Base-by-base conservation (phyloP, 2,113 vertebrate species). In the Solea senegalensis region DNA sequence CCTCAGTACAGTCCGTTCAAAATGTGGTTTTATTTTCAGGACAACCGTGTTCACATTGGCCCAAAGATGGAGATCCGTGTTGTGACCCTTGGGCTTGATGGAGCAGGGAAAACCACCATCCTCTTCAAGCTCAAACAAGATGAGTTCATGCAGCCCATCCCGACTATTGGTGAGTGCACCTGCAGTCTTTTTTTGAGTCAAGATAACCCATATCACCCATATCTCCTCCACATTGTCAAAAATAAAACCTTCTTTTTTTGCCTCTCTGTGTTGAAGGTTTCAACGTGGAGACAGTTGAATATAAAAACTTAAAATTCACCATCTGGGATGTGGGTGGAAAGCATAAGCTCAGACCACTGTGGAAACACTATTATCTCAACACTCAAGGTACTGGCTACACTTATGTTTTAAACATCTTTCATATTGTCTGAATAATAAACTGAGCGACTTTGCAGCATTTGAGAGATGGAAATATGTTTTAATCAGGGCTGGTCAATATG, bases 11-110 rank as follows among this genome's bases (percentile, higher is more conserved):
- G 6, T 34, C 7, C 7, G 2, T 4, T 52, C 12, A 13, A 52
- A 50, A 27, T 7, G 2, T 26, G 13, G 3, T 15, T 64, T 0
- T 21, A 1, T 39, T 54, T 84, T 55, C 68, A 99, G 98, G 98
- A 99, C 91, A 99, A 99, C 87, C 94, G 98, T 71, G 97, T 98
- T 67, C 98, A 99, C 89, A 99, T 99, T 72, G 98, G 98, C 70
- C 98, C 98, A 71, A 98, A 99, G 93, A 98, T 99, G 98, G 98
- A 99, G 94, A 99, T 99, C 86, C 95, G 97, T 0, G 98, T 99
- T 51, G 98, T 98, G 49, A 98, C 98, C 9, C 90, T 98, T 45
- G 98, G 98, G 49, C 93, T 99, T 54, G 98, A 99, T 51, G 95
- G 96, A 78, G 97, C 98, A 39, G 98, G 97, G 55, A 99, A 99